Base-by-base conservation (phyloP, 1,140 invertebrate species). In the Drosophila watanabei region DNA sequence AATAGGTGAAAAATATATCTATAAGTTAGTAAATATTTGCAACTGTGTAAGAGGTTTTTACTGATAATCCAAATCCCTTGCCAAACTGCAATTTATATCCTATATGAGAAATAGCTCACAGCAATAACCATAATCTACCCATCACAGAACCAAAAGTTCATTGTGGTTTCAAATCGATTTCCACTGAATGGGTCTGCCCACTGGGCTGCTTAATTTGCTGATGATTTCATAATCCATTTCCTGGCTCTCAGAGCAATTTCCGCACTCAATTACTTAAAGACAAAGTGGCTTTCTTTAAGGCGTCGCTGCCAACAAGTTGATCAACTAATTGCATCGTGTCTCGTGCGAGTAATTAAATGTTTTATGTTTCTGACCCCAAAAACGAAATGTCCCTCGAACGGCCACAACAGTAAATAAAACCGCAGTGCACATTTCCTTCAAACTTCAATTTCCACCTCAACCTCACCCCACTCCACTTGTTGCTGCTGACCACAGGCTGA, bases 401-500 rank as follows among this genome's bases (percentile, higher is more conserved):
- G 30, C 56, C 41, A 28, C 33, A 54, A 35, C 35, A 51, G 13
- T n/a, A 37, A 32, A 77, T 54, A 18, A 43, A 51, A 58, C 60
- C 61, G 41, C 24, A 32, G 18, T 13, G 35, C 33, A 45, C 37
- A 56, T 56, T 56, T 62, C 18, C 41, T 48, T 48, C 35, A 78
- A 78, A 48, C 48, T 69, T 37, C 48, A 37, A 56, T 13, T 43
- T 39, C n/a, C 18, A 46, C 33, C 11, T 28, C 9, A 32, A 5
- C 3, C 11, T 7, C 14, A 24, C 28, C 20, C 16, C 48, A 24
- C 35, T 6, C 4, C 8, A 78, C 75, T 68, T 69, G 62, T 75
- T 86, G 68, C 51, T 70, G 52, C 63, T 65, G 68, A 79, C 82
- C 83, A 56, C 75, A 87, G 73, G 45, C 43, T 66, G 61, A 71